Percentiles rank a stretch among this genome's conserved stretches.
Conservation (phyloP, 2,113 vertebrate genomes). For the Lasiurus cinereus region DNA sequence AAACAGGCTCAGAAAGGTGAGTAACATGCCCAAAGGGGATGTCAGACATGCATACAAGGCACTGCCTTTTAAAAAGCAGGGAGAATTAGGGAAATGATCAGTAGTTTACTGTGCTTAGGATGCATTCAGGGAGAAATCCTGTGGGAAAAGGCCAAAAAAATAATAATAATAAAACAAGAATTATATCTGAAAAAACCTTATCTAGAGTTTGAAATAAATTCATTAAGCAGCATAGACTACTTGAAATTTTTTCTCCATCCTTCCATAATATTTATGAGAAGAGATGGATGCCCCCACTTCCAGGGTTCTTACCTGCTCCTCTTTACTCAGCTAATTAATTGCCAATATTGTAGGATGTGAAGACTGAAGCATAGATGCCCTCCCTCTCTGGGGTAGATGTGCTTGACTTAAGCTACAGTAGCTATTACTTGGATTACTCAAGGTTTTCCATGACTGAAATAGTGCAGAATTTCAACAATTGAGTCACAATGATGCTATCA, state of each 20-base stretch:
- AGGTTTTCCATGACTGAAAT: not conserved
- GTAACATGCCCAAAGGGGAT: not conserved
- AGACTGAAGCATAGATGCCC: not conserved
- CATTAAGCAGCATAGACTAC: not conserved
- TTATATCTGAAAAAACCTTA: not conserved
- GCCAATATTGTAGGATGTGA: not conserved
- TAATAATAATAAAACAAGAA: not conserved
- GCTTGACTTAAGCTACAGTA: not conserved
- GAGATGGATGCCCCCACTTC: not conserved
- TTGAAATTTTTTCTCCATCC: not conserved
- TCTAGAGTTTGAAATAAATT: slow-evolving; percentile 43
- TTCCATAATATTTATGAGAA: not conserved
- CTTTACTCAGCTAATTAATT: not conserved
- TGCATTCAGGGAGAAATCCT: not conserved
- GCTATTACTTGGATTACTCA: not conserved
- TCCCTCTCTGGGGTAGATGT: not conserved
- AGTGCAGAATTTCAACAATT: not conserved
- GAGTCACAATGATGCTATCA: not conserved
- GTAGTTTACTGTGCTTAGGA: not conserved
- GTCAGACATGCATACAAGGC: not conserved
- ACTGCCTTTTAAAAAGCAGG: not conserved
- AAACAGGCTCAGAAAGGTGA: slow-evolving; percentile 42
- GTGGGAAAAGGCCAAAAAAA: not conserved
- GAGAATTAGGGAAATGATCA: not conserved
- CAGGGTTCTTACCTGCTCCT: not conserved